Base-by-base conservation (phyloP, 1,140 invertebrate species). In the Spodoptera litura region DNA sequence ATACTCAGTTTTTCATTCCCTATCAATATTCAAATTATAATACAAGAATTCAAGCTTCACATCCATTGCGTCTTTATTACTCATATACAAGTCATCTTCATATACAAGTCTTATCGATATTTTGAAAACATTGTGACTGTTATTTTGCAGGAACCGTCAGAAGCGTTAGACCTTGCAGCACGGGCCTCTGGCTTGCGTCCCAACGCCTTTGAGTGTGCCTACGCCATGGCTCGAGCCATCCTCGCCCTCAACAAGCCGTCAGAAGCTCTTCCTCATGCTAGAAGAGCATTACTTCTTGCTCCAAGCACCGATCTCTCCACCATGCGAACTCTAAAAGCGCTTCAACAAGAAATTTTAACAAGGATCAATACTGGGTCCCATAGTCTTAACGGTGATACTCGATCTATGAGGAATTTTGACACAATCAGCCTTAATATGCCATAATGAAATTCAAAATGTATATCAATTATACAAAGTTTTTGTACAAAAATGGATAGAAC, bases 181-280 rank as follows among this genome's bases (percentile, higher is more conserved):
- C 96, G 98, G 92, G 98, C 98, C 0, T 95, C 99, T 31, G 96
- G 96, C 61, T 95, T 98, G 77, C 97, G 97, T 83, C 96, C 97
- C 5, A 96, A 97, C 85, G 98, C 97, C 1, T 99, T 98, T 90
- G 98, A 99, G 95, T 98, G 98, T 2, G 98, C 97, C 87, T 99
- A 99, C 91, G 98, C 98, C 2, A 95, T 98, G 88, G 97, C 98
- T 0, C 97, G 98, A 88, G 98, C 98, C 8, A 96, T 96, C 68
- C 95, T 98, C 78, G 98, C 98, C 8, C 85, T 95, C n/a, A 95
- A 95, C 78, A 91, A 91, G 27, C 86, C 95, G 0, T 94, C 95
- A 3, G 95, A 95, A 76, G 95, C 95, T 0, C 85, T 95, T 3
- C 95, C 95, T 2, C 95, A 96, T 84, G 95, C 95, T 4, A 89